Base-by-base conservation (phyloP, 2,113 vertebrate species). In the Fukomys damarensis region DNA sequence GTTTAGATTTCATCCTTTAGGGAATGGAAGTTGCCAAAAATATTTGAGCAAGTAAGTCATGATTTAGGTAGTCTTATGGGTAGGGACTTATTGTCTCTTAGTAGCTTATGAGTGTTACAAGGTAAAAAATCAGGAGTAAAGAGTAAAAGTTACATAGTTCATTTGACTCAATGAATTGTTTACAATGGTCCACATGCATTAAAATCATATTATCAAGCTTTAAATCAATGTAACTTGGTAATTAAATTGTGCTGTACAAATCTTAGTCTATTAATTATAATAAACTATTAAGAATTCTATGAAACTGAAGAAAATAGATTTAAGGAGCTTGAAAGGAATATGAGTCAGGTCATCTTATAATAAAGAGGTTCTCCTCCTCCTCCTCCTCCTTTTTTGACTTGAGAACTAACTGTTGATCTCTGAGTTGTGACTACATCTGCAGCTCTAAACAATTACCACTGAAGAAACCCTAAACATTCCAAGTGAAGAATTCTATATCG, bases 41-140 rank as follows among this genome's bases (percentile, higher is more conserved):
- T 90, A 20, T 90, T 66, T 74, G 46, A 77, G 30, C 3, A 79
- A 35, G 11, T 7, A 24, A 83, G 19, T 41, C 38, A 85, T 26
- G 22, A 82, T 80, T 88, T 94, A 41, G 41, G 24, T 80, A 30
- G 26, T 76, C 43, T 89, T 81, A 7, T 10, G 22, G 20, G 14
- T 82, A 81, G 38, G 49, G 20, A 24, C 16, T n/a, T 30, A 20
- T 54, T 70, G 6, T 72, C 3, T 91, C 9, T 72, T n/a, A 28
- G 41, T 80, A 32, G 22, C 61, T 92, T 81, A 38, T 76, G 2
- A 59, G 54, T 82, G 22, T 35, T 90, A 9, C 20, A 63, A 30
- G 54, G 81, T 82, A 41, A 77, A 91, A 84, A 85, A 91, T 35
- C 66, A 76, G 43, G 13, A 93, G 8, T 49, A 90, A 92, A 92